Evolutionary conservation across 2,888 invertebrate genomes (phyloP), one percentile per base, ranked within the genome.

Genomic region (Pharmacophagus antenor): DNA sequence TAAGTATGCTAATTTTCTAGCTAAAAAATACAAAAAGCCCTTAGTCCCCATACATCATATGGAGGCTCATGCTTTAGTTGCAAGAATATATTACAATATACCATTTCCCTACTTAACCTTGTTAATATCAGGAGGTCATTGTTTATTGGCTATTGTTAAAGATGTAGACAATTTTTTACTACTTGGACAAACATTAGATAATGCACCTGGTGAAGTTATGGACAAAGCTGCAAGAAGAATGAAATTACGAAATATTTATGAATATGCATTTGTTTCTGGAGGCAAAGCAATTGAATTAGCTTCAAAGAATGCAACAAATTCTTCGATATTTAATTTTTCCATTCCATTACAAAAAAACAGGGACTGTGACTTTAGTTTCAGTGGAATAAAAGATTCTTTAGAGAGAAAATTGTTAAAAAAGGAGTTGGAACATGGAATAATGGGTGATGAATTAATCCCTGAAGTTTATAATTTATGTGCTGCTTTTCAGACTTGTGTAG

Each of bases 11-110:
- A 96, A 95, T 73, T 92, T 94, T 73, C 80, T 98, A 52, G 93
- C 95, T 20, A 91, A 88, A 67, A 85, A 88, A 56, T 88, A 93
- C 65, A 85, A 91, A 0, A 96, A 95, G 79, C 97, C 98, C 0
- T 87, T 99, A 65, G 96, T 99, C 77, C 98, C 99, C 0, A 95
- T 99, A 62, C 99, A 99, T 91, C 99, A 99, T 73, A 99, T 99
- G 99, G 95, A 99, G 91, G 99, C 99, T 1, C 99, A 99, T 91
- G 98, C 99, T 4, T 88, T 99, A 60, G 96, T 96, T 17, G 95
- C 94, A 21, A 92, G 98, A 77, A 94, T 98, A 94, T 88, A 79
- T 65, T 68, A 93, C 70, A 74, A 93, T 67, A 86, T 97, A 53
- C 88, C 94, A 59, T 98, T 95, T 89, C 99, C 99, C 22, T 99